phyloP scores from a whole-genome alignment of 64 coral and sea anemone genomes.

The Astreopora myriophthalma region DNA sequence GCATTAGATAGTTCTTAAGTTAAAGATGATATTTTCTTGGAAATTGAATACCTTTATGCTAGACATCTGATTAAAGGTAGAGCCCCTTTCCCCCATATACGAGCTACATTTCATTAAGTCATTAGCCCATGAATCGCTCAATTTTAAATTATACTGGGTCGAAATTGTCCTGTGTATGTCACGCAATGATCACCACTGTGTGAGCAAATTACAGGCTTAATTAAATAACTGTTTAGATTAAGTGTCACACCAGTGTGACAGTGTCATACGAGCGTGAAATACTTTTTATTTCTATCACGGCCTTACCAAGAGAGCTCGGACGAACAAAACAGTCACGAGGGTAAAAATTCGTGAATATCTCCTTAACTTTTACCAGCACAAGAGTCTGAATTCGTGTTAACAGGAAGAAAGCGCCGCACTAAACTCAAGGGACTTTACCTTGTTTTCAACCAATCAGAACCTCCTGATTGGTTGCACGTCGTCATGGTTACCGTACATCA shows the following conservation, averaged over 20 bases:
- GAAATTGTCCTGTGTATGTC: no score
- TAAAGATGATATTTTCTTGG: neutral
- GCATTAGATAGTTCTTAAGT: neutral
- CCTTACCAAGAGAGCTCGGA: neutral
- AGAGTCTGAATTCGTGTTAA: no score
- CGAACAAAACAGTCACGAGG: neutral
- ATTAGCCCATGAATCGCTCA: neutral
- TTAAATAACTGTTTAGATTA: neutral
- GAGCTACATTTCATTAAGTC: neutral
- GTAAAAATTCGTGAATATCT: no score
- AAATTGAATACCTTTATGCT: neutral
- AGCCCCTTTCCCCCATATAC: neutral
- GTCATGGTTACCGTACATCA: no score
- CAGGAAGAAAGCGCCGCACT: no score
- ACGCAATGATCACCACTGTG: no score
- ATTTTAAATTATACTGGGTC: neutral
- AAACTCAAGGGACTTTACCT: no score
- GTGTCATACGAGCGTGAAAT: neutral
- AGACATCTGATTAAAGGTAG: neutral
- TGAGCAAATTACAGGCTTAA: no score
- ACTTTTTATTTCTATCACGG: neutral
- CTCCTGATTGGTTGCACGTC: no score
- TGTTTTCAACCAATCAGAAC: no score
- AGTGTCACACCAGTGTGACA: neutral
- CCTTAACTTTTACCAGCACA: no score